Percentiles rank a stretch among this genome's conserved stretches.
These are phyloP conservation scores for Holacanthus passer DNA, from an alignment of 2,113 vertebrate species.

Conservation along the genomic window DNA sequence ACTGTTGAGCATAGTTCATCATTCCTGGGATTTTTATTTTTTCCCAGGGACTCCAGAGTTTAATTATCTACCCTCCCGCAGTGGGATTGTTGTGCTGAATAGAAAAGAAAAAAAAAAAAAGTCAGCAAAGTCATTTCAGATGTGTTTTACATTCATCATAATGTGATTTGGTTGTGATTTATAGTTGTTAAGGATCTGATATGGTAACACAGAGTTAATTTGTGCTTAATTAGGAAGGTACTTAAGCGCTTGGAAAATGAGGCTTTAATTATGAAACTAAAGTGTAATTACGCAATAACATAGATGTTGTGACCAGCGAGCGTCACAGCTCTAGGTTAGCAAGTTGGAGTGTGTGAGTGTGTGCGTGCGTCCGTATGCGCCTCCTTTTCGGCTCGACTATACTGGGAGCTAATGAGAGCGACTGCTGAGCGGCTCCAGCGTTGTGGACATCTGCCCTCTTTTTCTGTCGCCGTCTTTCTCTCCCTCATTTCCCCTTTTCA, in stretches of 20 bases:
- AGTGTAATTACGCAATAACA: slow-evolving; percentile 42
- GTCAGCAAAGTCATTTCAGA: slow-evolving; percentile 11
- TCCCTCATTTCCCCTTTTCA: slow-evolving; percentile 17
- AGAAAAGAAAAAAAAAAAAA: background rate
- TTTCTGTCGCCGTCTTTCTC: background rate
- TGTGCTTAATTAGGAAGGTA: slow-evolving; percentile 42
- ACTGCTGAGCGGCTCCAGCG: slow-evolving; percentile 46
- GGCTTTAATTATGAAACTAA: slow-evolving; percentile 56
- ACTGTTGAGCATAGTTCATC: slow-evolving; percentile 8
- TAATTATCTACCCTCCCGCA: slow-evolving; percentile 1
- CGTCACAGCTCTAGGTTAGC: slow-evolving; percentile 17
- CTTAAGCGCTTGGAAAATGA: slow-evolving; percentile 37
- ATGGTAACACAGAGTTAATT: slow-evolving; percentile 25
- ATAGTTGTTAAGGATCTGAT: slow-evolving; percentile 29
- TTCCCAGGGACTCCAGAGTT: background rate
- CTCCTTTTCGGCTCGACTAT: slow-evolving; percentile 22
- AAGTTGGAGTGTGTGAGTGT: slow-evolving; percentile 15
- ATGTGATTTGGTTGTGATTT: slow-evolving; percentile 45
- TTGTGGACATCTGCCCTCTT: slow-evolving; percentile 36
- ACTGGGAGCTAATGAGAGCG: slow-evolving; percentile 37
- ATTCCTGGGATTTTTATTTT: slow-evolving; percentile 4
- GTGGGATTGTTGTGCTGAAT: background rate
- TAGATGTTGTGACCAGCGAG: slow-evolving; percentile 14
- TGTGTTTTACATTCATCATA: slow-evolving; percentile 19
- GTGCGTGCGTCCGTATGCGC: background rate